phyloP scores from a whole-genome alignment of 2,797 vertebrate species.

The Pteropus rufus region DNA sequence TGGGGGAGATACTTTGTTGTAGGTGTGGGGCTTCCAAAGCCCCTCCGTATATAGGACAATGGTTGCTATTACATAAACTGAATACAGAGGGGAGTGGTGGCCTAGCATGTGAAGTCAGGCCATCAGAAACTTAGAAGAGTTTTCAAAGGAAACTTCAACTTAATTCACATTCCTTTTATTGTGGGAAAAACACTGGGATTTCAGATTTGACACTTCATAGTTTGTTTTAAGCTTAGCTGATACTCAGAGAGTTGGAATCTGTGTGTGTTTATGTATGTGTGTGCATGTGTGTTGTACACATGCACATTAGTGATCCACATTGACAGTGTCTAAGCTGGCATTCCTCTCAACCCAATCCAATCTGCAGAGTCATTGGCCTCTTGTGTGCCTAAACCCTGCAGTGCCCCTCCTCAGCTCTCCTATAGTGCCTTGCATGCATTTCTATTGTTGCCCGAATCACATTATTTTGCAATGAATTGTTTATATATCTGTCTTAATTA shows the following conservation, averaged over 20 bases:
- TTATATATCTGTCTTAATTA: not conserved
- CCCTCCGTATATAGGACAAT: not conserved
- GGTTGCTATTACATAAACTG: not conserved
- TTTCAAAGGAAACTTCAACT: not conserved
- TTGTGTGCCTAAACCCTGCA: not conserved
- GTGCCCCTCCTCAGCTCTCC: not conserved
- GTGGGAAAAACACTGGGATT: not conserved
- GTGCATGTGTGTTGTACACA: not conserved
- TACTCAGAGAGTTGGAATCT: not conserved
- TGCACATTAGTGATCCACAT: not conserved
- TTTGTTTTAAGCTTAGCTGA: not conserved
- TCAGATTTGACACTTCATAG: not conserved
- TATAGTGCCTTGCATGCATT: not conserved
- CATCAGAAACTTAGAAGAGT: not conserved
- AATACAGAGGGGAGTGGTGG: not conserved
- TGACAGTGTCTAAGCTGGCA: not conserved
- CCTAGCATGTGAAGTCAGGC: not conserved
- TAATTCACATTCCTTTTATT: slow-evolving; percentile 2
- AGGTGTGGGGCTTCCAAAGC: not conserved
- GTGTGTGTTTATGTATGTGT: not conserved
- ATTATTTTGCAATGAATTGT: not conserved
- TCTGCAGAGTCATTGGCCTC: not conserved
- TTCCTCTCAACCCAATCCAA: not conserved
- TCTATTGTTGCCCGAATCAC: not conserved
- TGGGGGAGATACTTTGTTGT: not conserved